Base-by-base conservation (phyloP, 1,140 invertebrate genomes). In the Brachionus rotundiformis region DNA sequence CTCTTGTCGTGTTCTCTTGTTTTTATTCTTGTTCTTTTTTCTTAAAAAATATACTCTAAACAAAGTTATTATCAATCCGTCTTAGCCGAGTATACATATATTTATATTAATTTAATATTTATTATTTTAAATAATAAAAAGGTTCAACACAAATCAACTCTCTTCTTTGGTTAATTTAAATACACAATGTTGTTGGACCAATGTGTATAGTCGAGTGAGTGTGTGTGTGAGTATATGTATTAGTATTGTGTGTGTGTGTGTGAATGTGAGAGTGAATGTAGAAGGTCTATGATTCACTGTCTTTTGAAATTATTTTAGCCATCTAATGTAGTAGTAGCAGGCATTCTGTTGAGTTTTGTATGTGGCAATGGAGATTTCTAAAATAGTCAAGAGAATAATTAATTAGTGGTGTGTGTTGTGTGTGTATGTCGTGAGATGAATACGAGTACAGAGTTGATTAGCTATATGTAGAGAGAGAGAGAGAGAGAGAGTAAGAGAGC, bases 281-380 rank as follows among this genome's bases (percentile, higher is more conserved):
- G n/a, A n/a, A n/a, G n/a, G 39, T 11, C 23, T 54, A 54, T 54
- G 47, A 54, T 54, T 54, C 47, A 54, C 47, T 19, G 2, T 54
- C n/a, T 54, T 54, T 54, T 54, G 47, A 54, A 54, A 54, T 54
- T 54, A 54, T 54, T 54, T 54, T 19, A 54, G 47, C 47, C 47
- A 54, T 54, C 23, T 54, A 54, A 25, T 54, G 47, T 54, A 54
- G n/a, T n/a, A n/a, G n/a, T n/a, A n/a, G n/a, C n/a, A n/a, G n/a
- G n/a, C n/a, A n/a, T n/a, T n/a, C n/a, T n/a, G n/a, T 41, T 13
- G 39, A 41, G 39, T 0, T 41, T 11, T 39, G 36, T 39, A 39
- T 41, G 39, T 41, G 39, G 39, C 39, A 41, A 41, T 41, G 11
- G 0, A n/a, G n/a, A n/a, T 41, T 41, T 41, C 39, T 41, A 41